Percentiles rank a stretch among this genome's conserved stretches.
Evolutionary conservation across 2,797 vertebrate species (phyloP).

Genomic region (Clarias pachynema): DNA sequence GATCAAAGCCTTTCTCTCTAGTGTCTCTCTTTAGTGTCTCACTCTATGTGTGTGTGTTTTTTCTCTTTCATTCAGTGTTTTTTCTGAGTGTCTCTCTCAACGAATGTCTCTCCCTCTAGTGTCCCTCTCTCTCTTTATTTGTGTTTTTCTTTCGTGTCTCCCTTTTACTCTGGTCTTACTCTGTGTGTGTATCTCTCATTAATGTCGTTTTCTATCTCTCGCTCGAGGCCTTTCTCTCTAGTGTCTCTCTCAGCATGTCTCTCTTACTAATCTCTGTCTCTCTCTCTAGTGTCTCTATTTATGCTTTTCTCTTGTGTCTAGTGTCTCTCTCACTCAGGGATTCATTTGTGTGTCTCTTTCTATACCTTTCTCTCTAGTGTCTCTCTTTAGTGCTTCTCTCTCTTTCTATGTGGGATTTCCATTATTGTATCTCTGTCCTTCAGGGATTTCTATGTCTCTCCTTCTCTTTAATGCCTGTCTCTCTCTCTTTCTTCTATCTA

Average conservation of each 20-base stretch:
- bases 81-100: constrained; percentile 47
- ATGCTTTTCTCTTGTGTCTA: no score
- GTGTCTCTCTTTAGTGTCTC: neutral
- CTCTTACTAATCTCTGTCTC: constrained; percentile 4
- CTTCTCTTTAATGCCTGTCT: neutral
- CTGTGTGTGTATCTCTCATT: no score
- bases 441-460: neutral
- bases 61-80: constrained; percentile 41
- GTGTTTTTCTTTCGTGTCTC: no score
- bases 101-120: neutral
- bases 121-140: neutral
- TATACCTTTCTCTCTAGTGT: neutral
- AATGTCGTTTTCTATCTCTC: neutral
- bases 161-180: no score
- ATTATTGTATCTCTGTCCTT: neutral
- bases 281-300: no score
- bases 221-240: neutral
- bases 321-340: no score
- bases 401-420: neutral
- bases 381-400: neutral
- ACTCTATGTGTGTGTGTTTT: neutral
- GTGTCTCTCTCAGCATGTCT: neutral
- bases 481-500: neutral
- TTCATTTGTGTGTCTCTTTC: neutral
- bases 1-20: neutral